Conservation (phyloP, 2,888 invertebrate genomes). For the Aromia moschata region DNA sequence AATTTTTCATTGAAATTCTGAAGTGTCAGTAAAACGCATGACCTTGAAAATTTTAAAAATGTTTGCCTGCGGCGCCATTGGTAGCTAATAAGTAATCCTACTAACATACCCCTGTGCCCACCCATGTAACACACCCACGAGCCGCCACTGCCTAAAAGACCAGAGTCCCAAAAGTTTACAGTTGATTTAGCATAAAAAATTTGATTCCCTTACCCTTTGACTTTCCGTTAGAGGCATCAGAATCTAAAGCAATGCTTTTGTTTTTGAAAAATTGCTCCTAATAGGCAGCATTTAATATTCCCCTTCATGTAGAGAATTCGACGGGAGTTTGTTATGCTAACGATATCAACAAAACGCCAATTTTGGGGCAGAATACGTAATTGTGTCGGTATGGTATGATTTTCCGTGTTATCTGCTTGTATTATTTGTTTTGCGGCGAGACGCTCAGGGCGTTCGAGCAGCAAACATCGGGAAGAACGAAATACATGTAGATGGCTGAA, state of each 20-base stretch:
- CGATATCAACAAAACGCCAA: constrained; percentile 13
- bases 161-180: too few relatives aligned
- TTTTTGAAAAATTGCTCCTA: neutral
- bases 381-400: constrained; percentile 21
- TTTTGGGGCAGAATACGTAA: constrained; percentile 15
- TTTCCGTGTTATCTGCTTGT: constrained; percentile 4
- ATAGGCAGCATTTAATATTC: constrained; percentile 8
- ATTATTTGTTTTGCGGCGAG: constrained; percentile 14
- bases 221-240: constrained; percentile 6
- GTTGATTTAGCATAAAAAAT: constrained; percentile 12
- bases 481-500: constrained; percentile 6
- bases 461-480: constrained; percentile 3
- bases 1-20: too few relatives aligned
- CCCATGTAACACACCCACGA: too few relatives aligned
- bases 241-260: constrained; percentile 1
- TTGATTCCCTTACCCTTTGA: constrained; percentile 2
- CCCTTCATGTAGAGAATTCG: neutral
- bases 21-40: too few relatives aligned
- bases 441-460: constrained; percentile 5
- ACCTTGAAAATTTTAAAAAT: too few relatives aligned
- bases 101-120: too few relatives aligned
- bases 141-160: too few relatives aligned
- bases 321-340: constrained; percentile 21
- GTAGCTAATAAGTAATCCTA: too few relatives aligned
- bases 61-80: too few relatives aligned